phyloP scores from a whole-genome alignment of 2,888 invertebrate genomes.

The Pseudoips prasinana region DNA sequence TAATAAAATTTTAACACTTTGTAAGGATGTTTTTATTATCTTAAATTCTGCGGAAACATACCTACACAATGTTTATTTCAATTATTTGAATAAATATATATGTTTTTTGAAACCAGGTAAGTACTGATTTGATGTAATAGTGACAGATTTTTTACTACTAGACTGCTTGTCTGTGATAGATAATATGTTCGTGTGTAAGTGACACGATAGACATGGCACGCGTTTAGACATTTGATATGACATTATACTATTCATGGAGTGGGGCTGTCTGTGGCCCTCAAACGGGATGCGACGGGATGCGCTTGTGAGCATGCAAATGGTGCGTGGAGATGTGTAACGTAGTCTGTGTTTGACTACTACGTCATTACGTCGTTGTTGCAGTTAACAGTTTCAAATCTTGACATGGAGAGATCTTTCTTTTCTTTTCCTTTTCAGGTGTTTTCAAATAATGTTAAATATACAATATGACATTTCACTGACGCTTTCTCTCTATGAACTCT shows the following conservation, averaged over 20 bases:
- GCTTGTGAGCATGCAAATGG: constrained; percentile 76
- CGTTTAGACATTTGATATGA: constrained; percentile 71
- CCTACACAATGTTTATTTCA: constrained; percentile 14
- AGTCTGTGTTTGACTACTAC: constrained; percentile 45
- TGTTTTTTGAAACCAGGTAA: constrained; percentile 21
- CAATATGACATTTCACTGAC: no score
- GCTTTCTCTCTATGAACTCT: no score
- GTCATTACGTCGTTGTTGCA: constrained; percentile 41
- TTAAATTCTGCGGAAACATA: constrained; percentile 42
- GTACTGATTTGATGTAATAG: no score
- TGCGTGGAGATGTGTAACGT: constrained; percentile 75
- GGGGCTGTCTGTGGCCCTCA: constrained; percentile 29
- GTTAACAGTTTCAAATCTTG: no score
- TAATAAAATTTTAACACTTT: constrained; percentile 73
- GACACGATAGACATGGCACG: constrained; percentile 41
- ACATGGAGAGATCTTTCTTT: no score
- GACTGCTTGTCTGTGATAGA: no score
- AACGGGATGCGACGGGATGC: constrained; percentile 59
- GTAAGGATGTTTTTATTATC: constrained; percentile 53
- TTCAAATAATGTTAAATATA: no score
- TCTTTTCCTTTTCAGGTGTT: no score
- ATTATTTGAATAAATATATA: constrained; percentile 16
- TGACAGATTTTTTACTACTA: no score
- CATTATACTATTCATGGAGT: constrained; percentile 74
- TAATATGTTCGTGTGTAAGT: constrained; percentile 9